Percentiles rank a stretch among this genome's conserved stretches.
phyloP scores from a whole-genome alignment of 2,113 vertebrate species.

The Ciconia stormi region DNA sequence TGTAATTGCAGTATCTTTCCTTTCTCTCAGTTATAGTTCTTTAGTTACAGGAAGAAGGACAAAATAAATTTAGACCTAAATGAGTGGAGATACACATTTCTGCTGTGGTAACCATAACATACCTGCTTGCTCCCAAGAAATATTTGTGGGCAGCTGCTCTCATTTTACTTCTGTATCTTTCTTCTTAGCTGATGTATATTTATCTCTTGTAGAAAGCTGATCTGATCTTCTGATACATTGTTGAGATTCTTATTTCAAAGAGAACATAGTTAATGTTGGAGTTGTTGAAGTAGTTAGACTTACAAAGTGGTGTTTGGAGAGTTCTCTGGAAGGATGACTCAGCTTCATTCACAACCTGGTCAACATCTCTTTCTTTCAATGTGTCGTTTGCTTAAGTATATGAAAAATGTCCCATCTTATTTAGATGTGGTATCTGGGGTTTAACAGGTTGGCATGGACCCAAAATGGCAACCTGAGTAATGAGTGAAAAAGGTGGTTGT shows the following conservation, averaged over 20 bases:
- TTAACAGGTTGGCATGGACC: neutral
- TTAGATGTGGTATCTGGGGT: neutral
- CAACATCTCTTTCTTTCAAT: neutral
- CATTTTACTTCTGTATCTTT: neutral
- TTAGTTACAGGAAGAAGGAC: neutral
- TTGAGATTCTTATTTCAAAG: neutral
- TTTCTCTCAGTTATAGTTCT: neutral
- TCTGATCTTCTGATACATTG: neutral
- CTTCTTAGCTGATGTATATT: neutral
- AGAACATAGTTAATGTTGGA: neutral
- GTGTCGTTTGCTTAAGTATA: neutral
- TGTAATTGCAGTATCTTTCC: neutral
- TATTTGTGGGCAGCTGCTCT: neutral
- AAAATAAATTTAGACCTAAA: neutral
- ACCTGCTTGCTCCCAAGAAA: neutral
- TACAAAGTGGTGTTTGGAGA: neutral
- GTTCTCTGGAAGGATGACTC: slow-evolving; percentile 23
- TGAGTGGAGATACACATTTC: neutral
- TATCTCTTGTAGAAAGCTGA: neutral
- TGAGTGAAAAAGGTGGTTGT: neutral
- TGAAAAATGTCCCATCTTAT: neutral
- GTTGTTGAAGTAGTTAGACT: neutral
- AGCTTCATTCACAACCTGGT: neutral
- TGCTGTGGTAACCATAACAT: neutral
- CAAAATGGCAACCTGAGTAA: neutral